Conservation (phyloP, 2,888 invertebrate genomes). For the Euplagia quadripunctaria region DNA sequence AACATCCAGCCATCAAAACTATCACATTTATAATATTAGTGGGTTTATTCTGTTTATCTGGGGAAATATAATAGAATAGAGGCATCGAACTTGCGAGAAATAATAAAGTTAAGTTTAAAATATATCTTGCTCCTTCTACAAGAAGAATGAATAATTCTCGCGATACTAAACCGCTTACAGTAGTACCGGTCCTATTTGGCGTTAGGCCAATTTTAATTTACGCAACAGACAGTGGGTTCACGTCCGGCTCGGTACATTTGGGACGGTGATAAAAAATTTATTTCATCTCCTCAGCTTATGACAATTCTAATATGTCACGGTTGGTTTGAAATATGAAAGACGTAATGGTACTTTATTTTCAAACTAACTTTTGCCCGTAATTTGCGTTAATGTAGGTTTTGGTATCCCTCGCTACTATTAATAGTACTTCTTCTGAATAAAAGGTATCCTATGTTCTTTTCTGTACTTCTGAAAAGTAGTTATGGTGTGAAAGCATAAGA, state of each 20-base stretch:
- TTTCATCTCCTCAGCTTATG: constrained; percentile 22
- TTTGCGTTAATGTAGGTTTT: not conserved
- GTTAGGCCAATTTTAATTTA: constrained; percentile 41
- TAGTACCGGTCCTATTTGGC: constrained; percentile 34
- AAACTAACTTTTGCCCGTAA: not conserved
- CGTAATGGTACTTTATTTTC: too few relatives aligned
- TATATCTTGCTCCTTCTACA: not conserved
- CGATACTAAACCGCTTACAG: constrained; percentile 22
- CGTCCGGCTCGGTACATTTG: constrained; percentile 34
- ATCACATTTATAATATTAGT: too few relatives aligned
- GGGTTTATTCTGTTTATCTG: too few relatives aligned
- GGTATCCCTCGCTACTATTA: too few relatives aligned
- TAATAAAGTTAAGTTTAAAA: too few relatives aligned
- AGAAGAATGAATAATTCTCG: not conserved
- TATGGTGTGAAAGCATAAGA: too few relatives aligned
- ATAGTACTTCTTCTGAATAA: too few relatives aligned
- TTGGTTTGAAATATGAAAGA: not conserved
- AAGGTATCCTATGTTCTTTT: too few relatives aligned
- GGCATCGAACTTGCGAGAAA: too few relatives aligned
- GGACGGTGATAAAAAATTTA: constrained; percentile 32
- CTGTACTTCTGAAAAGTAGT: too few relatives aligned
- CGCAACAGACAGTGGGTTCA: constrained; percentile 41
- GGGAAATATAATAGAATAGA: too few relatives aligned
- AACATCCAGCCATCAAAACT: too few relatives aligned
- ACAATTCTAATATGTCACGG: not conserved